Evolutionary conservation across 2,888 invertebrate genomes (phyloP), one percentile per base, ranked within the genome.

Genomic region (Euzophera pinguis): DNA sequence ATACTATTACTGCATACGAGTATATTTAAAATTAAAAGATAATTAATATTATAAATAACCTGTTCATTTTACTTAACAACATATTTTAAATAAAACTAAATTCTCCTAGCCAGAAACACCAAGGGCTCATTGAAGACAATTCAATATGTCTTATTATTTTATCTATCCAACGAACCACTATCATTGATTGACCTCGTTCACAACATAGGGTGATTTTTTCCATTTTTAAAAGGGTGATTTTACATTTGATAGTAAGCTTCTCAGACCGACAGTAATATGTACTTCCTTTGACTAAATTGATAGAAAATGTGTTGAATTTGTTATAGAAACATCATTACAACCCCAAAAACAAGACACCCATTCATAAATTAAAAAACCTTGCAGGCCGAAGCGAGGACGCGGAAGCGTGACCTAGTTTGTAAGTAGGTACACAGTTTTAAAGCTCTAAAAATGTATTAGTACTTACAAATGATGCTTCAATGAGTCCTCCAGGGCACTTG

Each of bases 351-450:
- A 75, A 68, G 69, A 74, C 75, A 64, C 73, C 75, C 78, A 80
- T 78, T 81, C 79, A 81, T 81, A 83, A 84, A 80, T 79, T 79
- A 84, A 77, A 63, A 65, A 78, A 71, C 68, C 72, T 69, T 73
- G 75, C 67, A 71, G 73, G 73, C 73, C 71, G 81, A 81, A 84
- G 81, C 71, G 81, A 81, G 84, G 81, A 82, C 86, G 76, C 82
- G 80, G 81, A 80, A 81, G 84, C 78, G 72, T 88, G 90, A 88
- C 90, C 89, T 78, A 88, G 68, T 79, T 89, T 62, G 61, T 50
- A 62, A 70, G 64, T 50, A 62, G 69, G 64, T 54, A 56, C 58
- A 61, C 4, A 63, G 62, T 63, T 56, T 56, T 54, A 50, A 58
- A 53, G 57, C 51, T 52, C 54, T 48, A 54, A 61, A 57, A 61